A percentile compares a stretch with the other conserved stretches of the same genome.
Evolutionary conservation across 2,888 invertebrate genomes (phyloP).

Genomic region (Agrotis puta): DNA sequence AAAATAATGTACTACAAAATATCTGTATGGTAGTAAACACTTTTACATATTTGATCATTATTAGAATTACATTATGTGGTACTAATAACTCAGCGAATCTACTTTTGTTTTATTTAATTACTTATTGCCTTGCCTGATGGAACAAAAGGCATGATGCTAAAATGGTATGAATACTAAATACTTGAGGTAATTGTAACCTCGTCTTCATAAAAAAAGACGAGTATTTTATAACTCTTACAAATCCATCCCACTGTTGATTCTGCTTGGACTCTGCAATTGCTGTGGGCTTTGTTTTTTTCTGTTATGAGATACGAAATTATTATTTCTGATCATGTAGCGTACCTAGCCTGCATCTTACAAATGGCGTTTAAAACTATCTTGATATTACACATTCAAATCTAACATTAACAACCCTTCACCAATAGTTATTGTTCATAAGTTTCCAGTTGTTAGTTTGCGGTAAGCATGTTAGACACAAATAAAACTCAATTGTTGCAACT

Average conservation of each 20-base stretch:
- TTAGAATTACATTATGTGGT: not conserved
- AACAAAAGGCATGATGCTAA: not conserved
- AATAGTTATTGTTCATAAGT: constrained; percentile 24
- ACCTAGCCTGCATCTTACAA: too few species aligned
- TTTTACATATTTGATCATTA: constrained; percentile 10
- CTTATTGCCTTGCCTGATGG: not conserved
- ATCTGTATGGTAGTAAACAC: not conserved
- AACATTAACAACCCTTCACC: not conserved
- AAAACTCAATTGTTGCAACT: constrained; percentile 33
- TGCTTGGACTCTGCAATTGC: not conserved
- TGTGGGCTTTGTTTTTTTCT: constrained; percentile 25
- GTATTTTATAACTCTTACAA: constrained; percentile 44
- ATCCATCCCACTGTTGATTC: constrained; percentile 29
- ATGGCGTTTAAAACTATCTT: not conserved
- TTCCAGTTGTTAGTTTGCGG: constrained; percentile 35
- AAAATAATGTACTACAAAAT: not conserved
- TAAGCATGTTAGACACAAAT: constrained; percentile 42
- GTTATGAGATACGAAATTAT: constrained; percentile 47
- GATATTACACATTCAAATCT: not conserved
- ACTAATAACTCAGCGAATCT: not conserved
- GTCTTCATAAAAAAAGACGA: constrained; percentile 11
- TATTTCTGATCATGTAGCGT: not conserved
- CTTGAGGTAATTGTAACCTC: not conserved
- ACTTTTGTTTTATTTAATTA: constrained; percentile 1
- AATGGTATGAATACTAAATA: constrained; percentile 30